Conservation (phyloP, 2,113 vertebrate genomes). For the Girardinichthys multiradiatus region DNA sequence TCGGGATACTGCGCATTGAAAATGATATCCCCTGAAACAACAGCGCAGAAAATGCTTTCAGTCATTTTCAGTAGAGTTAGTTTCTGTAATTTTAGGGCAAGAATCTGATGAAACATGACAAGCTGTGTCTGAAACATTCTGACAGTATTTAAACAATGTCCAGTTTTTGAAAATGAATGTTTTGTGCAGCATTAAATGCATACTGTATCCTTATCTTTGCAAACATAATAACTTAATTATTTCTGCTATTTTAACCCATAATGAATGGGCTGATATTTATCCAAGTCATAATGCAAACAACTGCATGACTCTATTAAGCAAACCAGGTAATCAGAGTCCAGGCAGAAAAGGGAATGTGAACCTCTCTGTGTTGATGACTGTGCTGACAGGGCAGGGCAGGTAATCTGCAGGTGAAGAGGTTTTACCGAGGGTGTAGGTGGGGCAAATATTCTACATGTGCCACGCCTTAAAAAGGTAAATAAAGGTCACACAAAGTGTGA, state of each 20-base stretch:
- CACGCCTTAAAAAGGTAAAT: neutral
- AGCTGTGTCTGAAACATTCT: neutral
- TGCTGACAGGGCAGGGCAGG: neutral
- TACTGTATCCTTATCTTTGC: neutral
- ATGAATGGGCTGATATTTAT: no score
- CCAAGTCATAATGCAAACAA: no score
- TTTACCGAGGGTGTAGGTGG: neutral
- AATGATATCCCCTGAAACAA: slow-evolving; percentile 93
- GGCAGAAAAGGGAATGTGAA: neutral
- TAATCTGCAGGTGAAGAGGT: neutral
- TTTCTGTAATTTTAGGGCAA: neutral
- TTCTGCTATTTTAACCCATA: neutral
- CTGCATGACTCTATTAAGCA: no score
- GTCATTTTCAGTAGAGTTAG: neutral
- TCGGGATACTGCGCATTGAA: slow-evolving; percentile 96
- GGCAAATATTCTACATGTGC: neutral
- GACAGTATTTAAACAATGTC: neutral
- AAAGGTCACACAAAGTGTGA: neutral
- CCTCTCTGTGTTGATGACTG: neutral
- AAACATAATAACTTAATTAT: neutral
- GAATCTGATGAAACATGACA: neutral
- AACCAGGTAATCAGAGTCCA: no score
- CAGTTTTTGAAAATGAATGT: no score
- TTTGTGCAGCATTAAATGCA: no score
- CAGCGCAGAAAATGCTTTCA: neutral